Evolutionary conservation across 2,797 vertebrate species (phyloP).

Genomic region (Sternarchorhynchus goeldii): DNA sequence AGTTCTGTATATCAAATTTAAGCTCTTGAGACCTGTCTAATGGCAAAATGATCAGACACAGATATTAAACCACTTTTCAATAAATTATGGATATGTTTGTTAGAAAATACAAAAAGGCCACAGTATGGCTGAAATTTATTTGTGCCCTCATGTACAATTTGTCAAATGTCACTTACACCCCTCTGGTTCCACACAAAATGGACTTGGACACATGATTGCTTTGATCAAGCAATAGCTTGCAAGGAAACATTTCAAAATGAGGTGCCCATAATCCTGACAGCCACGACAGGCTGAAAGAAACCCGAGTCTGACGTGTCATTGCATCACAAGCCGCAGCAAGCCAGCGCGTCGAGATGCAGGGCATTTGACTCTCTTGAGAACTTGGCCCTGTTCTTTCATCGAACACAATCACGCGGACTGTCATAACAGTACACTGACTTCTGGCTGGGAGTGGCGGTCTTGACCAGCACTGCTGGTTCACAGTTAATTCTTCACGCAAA

Average conservation of each 20-base stretch:
- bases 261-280: slow-evolving; percentile 7
- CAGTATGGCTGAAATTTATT: too few species aligned
- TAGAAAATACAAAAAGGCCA: too few species aligned
- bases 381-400: slow-evolving; percentile 9
- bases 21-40: too few species aligned
- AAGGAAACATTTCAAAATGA: not conserved
- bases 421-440: slow-evolving; percentile 30
- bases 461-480: slow-evolving; percentile 12
- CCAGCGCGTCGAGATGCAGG: not conserved
- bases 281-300: not conserved
- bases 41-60: too few species aligned
- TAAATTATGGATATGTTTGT: too few species aligned
- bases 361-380: slow-evolving; percentile 11
- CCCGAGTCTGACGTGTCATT: slow-evolving; percentile 4
- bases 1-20: too few species aligned
- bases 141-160: too few species aligned
- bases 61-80: too few species aligned
- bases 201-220: too few species aligned
- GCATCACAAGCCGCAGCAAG: not conserved
- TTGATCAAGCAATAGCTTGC: not conserved
- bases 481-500: slow-evolving; percentile 1
- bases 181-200: too few species aligned
- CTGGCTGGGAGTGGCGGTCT: slow-evolving; percentile 22
- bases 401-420: slow-evolving; percentile 7
- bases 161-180: too few species aligned